Percentiles rank a stretch among this genome's conserved stretches.
phyloP scores from a whole-genome alignment of 2,797 vertebrate species.

The Sebastiscus tertius region DNA sequence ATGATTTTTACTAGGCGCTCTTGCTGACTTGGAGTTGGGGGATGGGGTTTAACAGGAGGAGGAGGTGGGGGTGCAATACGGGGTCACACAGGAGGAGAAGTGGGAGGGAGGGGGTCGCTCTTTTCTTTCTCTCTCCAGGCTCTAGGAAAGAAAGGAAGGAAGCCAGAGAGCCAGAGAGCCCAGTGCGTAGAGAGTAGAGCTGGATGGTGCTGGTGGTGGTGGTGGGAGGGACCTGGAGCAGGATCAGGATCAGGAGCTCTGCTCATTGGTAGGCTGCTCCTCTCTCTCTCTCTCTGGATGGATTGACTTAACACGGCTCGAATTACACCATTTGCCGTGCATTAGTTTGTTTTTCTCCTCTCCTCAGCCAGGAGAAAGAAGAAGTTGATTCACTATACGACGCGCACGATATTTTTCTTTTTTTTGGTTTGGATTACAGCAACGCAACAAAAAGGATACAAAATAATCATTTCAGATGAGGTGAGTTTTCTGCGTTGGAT shows the following conservation, averaged over 20 bases:
- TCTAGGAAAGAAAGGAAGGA: constrained; percentile 75
- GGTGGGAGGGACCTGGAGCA: constrained; percentile 79
- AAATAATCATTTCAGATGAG: constrained; percentile 80
- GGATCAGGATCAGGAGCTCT: constrained; percentile 48
- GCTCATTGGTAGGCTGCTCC: constrained; percentile 78
- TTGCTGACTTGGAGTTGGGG: constrained; percentile 76
- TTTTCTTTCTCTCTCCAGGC: constrained; percentile 61
- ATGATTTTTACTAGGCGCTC: constrained; percentile 77
- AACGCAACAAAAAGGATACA: constrained; percentile 60
- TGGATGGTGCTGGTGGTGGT: constrained; percentile 46
- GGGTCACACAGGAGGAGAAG: constrained; percentile 78
- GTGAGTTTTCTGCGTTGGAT: constrained; percentile 77
- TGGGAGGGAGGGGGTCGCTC: constrained; percentile 53
- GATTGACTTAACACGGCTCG: constrained; percentile 89
- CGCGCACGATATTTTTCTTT: constrained; percentile 36
- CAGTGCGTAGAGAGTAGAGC: no score
- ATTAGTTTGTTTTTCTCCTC: constrained; percentile 88
- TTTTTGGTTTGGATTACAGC: constrained; percentile 61
- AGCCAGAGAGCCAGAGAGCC: constrained; percentile 34
- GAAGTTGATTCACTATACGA: constrained; percentile 74
- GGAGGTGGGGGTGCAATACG: constrained; percentile 62
- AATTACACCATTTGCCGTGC: constrained; percentile 89
- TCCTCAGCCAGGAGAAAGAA: constrained; percentile 54
- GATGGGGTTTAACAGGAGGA: constrained; percentile 65
- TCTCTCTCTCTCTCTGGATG: constrained; percentile 78